Evolutionary conservation across 2,888 invertebrate genomes (phyloP), one percentile per base, ranked within the genome.

Genomic region (Serripes groenlandicus): DNA sequence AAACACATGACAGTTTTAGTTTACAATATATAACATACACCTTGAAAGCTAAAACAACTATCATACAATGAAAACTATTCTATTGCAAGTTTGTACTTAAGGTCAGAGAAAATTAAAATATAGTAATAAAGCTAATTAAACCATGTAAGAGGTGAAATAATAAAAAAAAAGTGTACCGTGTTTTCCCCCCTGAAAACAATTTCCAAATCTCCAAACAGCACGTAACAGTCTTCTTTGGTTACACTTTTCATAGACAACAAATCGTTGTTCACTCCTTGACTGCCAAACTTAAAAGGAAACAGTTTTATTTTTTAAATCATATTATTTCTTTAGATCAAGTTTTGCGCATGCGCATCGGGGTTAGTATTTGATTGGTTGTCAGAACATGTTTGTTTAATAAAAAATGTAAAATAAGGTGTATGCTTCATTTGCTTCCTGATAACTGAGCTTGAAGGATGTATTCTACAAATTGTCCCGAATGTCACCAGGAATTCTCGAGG

Each of bases 381-480:
- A 5, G 15, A 5, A 42, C 18, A 18, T 42, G 42, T 11, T 11
- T 42, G 18, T 18, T 9, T 42, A 9, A 11, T 42, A 30, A 34
- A 32, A 4, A 5, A 18, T 15, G 15, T 23, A 30, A 15, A 42
- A 3, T 28, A 30, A 71, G 60, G 32, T 37, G 42, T 32, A 34
- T 9, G 26, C 32, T n/a, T 75, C 66, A 81, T 81, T 81, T 72
- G 56, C n/a, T 21, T 21, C 35, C 37, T 35, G 30, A 34, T 68
- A 18, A 52, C 34, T 15, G 23, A 49, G 71, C 32, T 30, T 35
- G 15, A 42, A 72, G 68, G 49, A 76, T 81, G 81, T 32, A 32
- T 72, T 23, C 56, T 64, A 72, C 28, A 37, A 28, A 68, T n/a
- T 81, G 81, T 28, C 56, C 74, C 52, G 81, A 66, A 3, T 77